These are phyloP conservation scores for Temnothorax nylanderi DNA, from an alignment of 1,140 invertebrate genomes.

Conservation along the genomic window DNA sequence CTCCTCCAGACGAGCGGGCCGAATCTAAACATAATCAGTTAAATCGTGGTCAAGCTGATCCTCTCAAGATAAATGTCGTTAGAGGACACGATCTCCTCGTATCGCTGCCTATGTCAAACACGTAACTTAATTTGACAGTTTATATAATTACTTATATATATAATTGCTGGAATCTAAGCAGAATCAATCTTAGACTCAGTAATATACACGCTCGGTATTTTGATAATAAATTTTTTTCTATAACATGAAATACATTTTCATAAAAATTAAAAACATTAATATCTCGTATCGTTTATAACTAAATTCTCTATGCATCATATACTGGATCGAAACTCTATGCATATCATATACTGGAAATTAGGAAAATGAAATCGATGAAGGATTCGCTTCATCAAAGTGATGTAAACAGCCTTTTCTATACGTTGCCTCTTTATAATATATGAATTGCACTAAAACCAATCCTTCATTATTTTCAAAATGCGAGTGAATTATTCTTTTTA, in stretches of 20 bases:
- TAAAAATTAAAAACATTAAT: too few species aligned
- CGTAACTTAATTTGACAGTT: slow-evolving; percentile 1
- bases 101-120: slow-evolving; percentile 48
- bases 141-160: background rate
- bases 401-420: background rate
- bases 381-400: background rate
- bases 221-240: too few species aligned
- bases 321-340: background rate
- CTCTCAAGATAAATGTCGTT: background rate
- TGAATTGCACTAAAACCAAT: too few species aligned
- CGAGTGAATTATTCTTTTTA: background rate
- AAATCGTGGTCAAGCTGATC: background rate
- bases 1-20: slow-evolving; percentile 90
- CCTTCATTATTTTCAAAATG: background rate
- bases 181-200: background rate
- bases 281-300: too few species aligned
- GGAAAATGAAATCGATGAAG: background rate
- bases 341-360: background rate
- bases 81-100: background rate
- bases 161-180: background rate
- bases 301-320: too few species aligned
- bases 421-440: background rate
- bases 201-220: background rate
- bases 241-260: too few species aligned
- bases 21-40: slow-evolving; percentile 83